Evolutionary conservation across 2,113 vertebrate species (phyloP), one percentile per base, ranked within the genome.

Genomic region (Phalacrocorax pelagicus): DNA sequence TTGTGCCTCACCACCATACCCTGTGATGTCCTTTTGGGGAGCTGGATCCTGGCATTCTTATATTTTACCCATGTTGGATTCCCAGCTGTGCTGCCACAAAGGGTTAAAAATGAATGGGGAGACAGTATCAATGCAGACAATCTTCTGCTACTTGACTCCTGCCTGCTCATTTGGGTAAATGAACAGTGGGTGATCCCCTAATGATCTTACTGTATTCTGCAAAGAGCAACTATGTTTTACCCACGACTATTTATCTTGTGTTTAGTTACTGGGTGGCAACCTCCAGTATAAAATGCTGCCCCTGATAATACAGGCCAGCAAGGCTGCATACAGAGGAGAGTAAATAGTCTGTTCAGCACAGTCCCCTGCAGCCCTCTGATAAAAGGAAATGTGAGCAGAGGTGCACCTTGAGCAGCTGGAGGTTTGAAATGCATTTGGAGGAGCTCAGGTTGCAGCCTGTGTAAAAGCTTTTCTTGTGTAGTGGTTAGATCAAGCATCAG

Each of bases 391-490:
- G 46, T 44, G 81, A 95, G 94, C 86, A 86, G 89, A 83, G 80
- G 71, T 88, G 91, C 91, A 86, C 93, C 92, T 95, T 96, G 91
- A 88, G 93, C 91, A 90, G 89, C 81, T 95, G 87, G 92, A 94
- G 66, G 67, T 85, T 75, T 49, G 27, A 81, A 92, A 75, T 81
- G 40, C 91, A 86, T 95, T 96, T 96, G 67, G 81, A 72, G 77
- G 72, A 96, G 94, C 93, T 97, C 95, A 74, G 72, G 83, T 96
- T 96, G 94, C 97, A 94, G 49, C 26, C 71, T 79, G 52, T 15
- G 46, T 80, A 62, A 95, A 95, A 95, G 93, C 74, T 88, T 93
- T 75, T 29, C 61, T 75, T 90, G 55, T 67, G 0, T 26, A 29
- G 51, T 61, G 69, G 42, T 77, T 78, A 67, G 81, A 95, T 72